Evolutionary conservation across 2,113 vertebrate genomes (phyloP).

Genomic region (Vireo altiloquus): DNA sequence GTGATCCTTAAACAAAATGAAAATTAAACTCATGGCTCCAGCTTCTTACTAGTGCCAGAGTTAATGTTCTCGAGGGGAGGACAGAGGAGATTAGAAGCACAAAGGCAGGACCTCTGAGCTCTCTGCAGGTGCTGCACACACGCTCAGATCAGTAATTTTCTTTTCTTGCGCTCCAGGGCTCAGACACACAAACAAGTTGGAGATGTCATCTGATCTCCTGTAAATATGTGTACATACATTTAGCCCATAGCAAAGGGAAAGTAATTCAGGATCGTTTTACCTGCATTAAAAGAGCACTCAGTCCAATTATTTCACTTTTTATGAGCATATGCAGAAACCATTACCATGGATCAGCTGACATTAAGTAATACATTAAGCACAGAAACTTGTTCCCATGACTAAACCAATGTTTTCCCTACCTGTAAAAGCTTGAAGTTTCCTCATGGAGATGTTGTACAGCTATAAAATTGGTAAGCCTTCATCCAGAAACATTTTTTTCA

Average conservation of each 20-base stretch:
- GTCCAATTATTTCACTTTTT: conserved; percentile 26
- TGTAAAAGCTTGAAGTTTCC: not conserved
- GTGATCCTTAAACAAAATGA: conserved; percentile 11
- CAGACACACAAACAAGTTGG: not conserved
- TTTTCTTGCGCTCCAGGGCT: not conserved
- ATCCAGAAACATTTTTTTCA: not conserved
- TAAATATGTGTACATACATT: not conserved
- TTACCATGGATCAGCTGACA: not conserved
- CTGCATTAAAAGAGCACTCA: conserved; percentile 36
- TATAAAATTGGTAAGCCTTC: not conserved
- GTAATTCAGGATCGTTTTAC: conserved; percentile 6
- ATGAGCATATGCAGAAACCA: not conserved
- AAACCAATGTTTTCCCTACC: not conserved
- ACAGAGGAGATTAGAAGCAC: not conserved
- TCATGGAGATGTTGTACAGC: not conserved
- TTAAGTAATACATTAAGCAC: not conserved
- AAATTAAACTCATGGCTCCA: conserved; percentile 16
- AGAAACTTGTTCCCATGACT: not conserved
- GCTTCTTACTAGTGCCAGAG: not conserved
- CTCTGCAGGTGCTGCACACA: not conserved
- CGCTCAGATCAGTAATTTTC: not conserved
- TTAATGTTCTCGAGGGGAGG: not conserved
- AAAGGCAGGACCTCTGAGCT: not conserved
- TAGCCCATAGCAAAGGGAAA: not conserved
- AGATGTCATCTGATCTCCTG: conserved; percentile 12